Conservation (phyloP, 2,113 vertebrate genomes). For the Spheniscus mendiculus region DNA sequence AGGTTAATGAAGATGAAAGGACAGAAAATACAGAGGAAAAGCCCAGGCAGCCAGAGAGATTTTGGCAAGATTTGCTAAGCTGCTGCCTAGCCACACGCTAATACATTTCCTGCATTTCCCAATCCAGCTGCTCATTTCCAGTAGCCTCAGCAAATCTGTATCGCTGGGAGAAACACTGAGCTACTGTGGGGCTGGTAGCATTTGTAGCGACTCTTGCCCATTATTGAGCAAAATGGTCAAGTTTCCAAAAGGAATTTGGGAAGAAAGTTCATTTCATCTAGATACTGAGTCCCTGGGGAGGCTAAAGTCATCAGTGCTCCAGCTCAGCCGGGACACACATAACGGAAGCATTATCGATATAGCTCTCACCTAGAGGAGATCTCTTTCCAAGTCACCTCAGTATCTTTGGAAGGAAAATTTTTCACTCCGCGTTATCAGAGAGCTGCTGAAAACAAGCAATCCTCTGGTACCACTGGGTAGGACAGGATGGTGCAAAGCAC, state of each 20-base stretch:
- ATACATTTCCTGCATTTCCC: slow-evolving; percentile 44
- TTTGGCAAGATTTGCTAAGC: slow-evolving; percentile 41
- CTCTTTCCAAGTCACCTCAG: not conserved
- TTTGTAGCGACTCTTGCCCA: not conserved
- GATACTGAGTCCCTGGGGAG: not conserved
- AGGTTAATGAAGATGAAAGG: slow-evolving; percentile 62
- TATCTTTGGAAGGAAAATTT: not conserved
- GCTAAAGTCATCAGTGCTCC: not conserved
- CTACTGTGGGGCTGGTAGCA: not conserved
- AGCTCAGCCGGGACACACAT: not conserved
- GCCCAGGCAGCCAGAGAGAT: not conserved
- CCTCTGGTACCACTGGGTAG: not conserved
- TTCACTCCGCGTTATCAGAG: not conserved
- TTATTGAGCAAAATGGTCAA: slow-evolving; percentile 25
- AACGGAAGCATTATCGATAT: not conserved
- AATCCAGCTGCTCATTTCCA: slow-evolving; percentile 23
- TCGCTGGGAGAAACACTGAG: not conserved
- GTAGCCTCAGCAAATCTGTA: slow-evolving; percentile 49
- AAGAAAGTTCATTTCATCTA: not conserved
- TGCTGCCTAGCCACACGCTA: not conserved
- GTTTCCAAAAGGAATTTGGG: not conserved
- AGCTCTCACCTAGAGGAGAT: not conserved
- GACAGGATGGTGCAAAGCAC: not conserved
- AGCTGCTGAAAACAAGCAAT: not conserved
- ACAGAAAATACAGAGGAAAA: slow-evolving; percentile 44